Base-by-base conservation (phyloP, 2,888 invertebrate species). In the Allacma fusca region DNA sequence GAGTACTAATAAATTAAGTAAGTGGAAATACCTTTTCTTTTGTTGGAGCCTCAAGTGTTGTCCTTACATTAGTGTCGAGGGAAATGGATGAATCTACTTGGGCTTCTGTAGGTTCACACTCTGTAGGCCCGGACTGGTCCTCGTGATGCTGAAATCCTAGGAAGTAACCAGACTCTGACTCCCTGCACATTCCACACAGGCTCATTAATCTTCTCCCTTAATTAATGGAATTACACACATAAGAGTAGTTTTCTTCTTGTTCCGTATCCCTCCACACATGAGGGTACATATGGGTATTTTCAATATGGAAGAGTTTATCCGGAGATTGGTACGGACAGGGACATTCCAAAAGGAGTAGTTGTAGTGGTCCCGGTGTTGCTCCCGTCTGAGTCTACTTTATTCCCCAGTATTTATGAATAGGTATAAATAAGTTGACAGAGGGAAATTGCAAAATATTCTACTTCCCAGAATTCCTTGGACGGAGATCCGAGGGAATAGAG, bases 211-310 rank as follows among this genome's bases (percentile, higher is more conserved):
- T 76, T 62, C 34, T 26, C 57, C 29, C 59, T 34, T 76, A 76
- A 76, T 76, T 69, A 76, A 76, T 76, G 76, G 70, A 76, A 76
- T 76, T 62, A 76, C 70, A 72, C 59, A 62, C 23, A 71, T 50
- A 67, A 59, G 50, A 23, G 19, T 62, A 24, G 21, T 19, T 50
- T 57, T 70, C 65, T 34, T 40, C 16, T 5, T 1, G 34, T 68
- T 68, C n/a, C 40, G 16, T 7, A 4, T 21, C 43, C 21, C 68
- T 13, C 40, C 40, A 1, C 40, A 68, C 13, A 19, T 40, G 23
- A 9, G 50, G 2, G n/a, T n/a, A 50, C 19, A 16, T n/a, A 50
- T 2, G 50, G 16, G 50, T 16, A 16, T 50, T 50, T 34, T 34
- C 34, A 7, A 9, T 7, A 34, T 34, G 34, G 9, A 34, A 34